Evolutionary conservation across 2,797 vertebrate species (phyloP).

Genomic region (Odontamblyopus rebecca): DNA sequence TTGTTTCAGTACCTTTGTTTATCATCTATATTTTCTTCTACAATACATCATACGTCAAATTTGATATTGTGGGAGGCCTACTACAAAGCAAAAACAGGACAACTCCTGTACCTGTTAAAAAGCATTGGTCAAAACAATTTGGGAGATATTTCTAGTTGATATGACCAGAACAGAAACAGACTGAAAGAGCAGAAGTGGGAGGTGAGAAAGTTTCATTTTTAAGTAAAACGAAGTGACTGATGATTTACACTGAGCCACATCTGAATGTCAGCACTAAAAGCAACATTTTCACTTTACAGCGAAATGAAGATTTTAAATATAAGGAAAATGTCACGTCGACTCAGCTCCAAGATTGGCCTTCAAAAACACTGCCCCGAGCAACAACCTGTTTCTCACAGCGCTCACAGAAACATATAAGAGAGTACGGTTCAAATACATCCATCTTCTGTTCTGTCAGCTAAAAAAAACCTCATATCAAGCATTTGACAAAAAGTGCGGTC

Average conservation of each 20-base stretch:
- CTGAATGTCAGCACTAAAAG: conserved; percentile 58
- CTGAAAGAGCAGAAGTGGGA: conserved; percentile 49
- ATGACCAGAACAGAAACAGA: conserved; percentile 24
- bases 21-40: too few relatives aligned
- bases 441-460: conserved; percentile 26
- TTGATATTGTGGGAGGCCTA: too few relatives aligned
- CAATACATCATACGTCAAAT: too few relatives aligned
- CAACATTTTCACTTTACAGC: conserved; percentile 58
- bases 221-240: conserved; percentile 39
- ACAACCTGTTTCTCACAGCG: conserved; percentile 34
- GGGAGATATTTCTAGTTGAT: conserved; percentile 30
- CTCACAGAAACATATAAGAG: conserved; percentile 33
- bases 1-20: too few relatives aligned
- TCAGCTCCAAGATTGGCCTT: conserved; percentile 45
- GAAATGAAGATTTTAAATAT: conserved; percentile 57
- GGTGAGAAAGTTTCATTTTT: conserved; percentile 63
- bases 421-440: conserved; percentile 27
- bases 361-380: conserved; percentile 46
- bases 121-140: conserved; percentile 21
- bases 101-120: conserved; percentile 85
- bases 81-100: conserved; percentile 57
- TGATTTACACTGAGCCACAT: conserved; percentile 43
- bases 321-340: conserved; percentile 46
- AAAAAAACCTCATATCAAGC: neutral
- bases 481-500: neutral